These are phyloP conservation scores for Oikopleura albicans DNA, from an alignment of 23 tunicate species.

Conservation along the genomic window DNA sequence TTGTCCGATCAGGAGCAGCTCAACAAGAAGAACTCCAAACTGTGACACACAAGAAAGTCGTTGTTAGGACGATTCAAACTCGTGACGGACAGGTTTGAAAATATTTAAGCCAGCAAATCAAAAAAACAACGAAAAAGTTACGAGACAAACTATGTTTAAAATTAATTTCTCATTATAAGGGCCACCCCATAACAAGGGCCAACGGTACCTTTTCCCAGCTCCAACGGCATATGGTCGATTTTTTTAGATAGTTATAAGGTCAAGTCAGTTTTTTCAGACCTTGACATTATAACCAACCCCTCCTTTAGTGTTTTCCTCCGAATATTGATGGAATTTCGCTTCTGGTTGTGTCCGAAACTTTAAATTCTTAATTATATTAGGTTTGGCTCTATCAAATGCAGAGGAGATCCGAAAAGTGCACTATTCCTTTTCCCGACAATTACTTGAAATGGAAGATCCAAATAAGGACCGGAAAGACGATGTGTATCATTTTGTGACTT, in stretches of 20 bases:
- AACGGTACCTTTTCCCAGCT: too few species aligned
- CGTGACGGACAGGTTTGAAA: conserved; percentile 86
- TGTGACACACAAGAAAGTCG: conserved; percentile 66
- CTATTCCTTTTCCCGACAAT: conserved; percentile 66
- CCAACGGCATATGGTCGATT: too few species aligned
- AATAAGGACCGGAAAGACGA: conserved; percentile 31
- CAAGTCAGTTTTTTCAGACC: not conserved
- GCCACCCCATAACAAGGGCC: too few species aligned
- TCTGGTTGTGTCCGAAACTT: too few species aligned
- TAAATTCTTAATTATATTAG: too few species aligned
- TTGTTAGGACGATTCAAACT: conserved; percentile 72
- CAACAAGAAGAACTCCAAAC: conserved; percentile 50
- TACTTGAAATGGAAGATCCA: conserved; percentile 73
- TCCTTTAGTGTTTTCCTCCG: not conserved
- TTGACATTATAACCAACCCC: not conserved
- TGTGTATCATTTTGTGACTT: conserved; percentile 64
- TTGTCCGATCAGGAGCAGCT: not conserved
- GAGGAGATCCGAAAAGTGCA: conserved; percentile 52
- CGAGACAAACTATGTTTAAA: not conserved
- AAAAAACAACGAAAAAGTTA: too few species aligned
- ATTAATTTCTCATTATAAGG: too few species aligned
- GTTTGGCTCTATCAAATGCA: not conserved
- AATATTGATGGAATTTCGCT: not conserved
- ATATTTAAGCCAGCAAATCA: too few species aligned
- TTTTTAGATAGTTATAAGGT: not conserved